Base-by-base conservation (phyloP, 2,113 vertebrate species). In the Neolamprologus sp. region DNA sequence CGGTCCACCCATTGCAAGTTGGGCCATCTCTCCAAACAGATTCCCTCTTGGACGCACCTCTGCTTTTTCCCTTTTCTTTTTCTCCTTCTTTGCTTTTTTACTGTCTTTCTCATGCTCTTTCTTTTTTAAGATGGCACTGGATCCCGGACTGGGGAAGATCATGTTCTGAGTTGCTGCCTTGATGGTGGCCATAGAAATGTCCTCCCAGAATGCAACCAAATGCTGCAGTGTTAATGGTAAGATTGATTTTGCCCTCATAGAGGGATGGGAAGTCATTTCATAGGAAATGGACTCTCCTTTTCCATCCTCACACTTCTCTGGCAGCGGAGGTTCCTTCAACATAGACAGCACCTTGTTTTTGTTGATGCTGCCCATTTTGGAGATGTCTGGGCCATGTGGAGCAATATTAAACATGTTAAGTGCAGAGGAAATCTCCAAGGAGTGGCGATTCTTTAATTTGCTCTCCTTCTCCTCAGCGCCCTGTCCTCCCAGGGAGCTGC, bases 321-420 rank as follows among this genome's bases (percentile, higher is more conserved):
- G 98, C 54, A 99, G 95, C 2, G 98, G 98, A 5, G 98, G 98
- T 49, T 99, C 99, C 92, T 99, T 99, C 37, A 99, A 96, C 99
- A 99, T 99, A 6, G 98, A 99, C 5, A 99, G 96, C 28, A 99
- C 99, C 86, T 99, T 99, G 83, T 99, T 99, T 95, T 99, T 99
- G 94, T 99, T 99, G 94, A 99, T 99, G 95, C 98, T 99, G 49
- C 98, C 99, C 99, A 99, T 99, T 96, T 99, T 99, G 79, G 99
- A 99, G 93, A 99, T 99, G 94, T 99, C 99, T 21, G 99, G 98
- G 54, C 99, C 99, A 10, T 99, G 98, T 65, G 98, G 98, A 5
- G 98, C 95, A 87, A 99, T 99, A 88, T 99, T 99, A 92, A 99
- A 99, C 98, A 99, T 99, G 92, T 99, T 99, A 17, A 99, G 97